These are phyloP conservation scores for Marronus borbonicus DNA, from an alignment of 2,888 invertebrate genomes.

Conservation along the genomic window DNA sequence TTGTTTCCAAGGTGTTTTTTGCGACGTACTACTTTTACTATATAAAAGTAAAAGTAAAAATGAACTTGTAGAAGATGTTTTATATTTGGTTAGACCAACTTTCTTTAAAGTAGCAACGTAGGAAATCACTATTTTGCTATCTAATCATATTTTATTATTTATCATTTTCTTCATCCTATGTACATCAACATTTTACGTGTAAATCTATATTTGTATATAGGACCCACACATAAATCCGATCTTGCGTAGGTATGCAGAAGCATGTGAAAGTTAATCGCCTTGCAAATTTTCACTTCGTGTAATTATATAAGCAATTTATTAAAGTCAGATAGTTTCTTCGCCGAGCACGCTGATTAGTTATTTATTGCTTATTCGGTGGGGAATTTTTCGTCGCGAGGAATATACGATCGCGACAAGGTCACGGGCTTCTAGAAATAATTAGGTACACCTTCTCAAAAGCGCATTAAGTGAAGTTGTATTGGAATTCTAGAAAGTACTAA, in stretches of 20 bases:
- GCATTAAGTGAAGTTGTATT: no score
- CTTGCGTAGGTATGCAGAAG: slow-evolving; percentile 17
- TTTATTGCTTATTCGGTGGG: neutral
- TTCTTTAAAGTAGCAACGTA: neutral
- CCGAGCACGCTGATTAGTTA: neutral
- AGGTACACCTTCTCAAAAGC: no score
- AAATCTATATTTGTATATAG: neutral
- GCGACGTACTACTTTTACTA: slow-evolving; percentile 1
- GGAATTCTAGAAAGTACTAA: no score
- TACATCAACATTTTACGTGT: neutral
- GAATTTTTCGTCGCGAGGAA: neutral
- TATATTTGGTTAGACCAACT: slow-evolving; percentile 6
- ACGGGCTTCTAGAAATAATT: neutral
- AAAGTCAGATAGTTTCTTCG: slow-evolving; percentile 1
- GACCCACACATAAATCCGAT: no score
- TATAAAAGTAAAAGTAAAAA: slow-evolving; percentile 31
- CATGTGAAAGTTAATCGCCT: slow-evolving; percentile 65
- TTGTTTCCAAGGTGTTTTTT: neutral
- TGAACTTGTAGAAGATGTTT: neutral
- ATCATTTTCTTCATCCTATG: no score
- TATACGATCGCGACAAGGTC: slow-evolving; percentile 13
- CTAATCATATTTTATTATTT: no score
- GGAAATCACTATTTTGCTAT: no score
- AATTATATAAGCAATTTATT: slow-evolving; percentile 24
- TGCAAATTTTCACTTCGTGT: slow-evolving; percentile 60